Evolutionary conservation across 2,113 vertebrate species (phyloP).

Genomic region (Otis tarda): DNA sequence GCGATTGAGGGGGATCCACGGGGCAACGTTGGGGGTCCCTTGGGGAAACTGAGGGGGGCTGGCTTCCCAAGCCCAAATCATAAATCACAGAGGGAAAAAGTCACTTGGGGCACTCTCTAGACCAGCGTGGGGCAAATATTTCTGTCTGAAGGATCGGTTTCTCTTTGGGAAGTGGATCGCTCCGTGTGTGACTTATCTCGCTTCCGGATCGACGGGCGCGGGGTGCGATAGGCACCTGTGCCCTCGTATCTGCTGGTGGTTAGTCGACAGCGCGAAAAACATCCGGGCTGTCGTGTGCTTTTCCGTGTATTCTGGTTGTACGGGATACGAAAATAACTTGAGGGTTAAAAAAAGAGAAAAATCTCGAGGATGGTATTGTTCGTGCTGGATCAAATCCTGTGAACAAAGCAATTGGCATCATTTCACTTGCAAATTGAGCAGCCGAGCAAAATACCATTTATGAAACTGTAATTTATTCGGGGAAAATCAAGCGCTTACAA

Average conservation of each 20-base stretch:
- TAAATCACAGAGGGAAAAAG: not conserved
- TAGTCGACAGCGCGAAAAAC: not conserved
- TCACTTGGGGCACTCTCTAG: not conserved
- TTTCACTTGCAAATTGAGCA: conserved; percentile 72
- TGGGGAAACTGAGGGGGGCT: not conserved
- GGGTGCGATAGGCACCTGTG: not conserved
- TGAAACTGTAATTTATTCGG: conserved; percentile 63
- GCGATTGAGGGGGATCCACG: rapidly evolving
- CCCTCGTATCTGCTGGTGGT: not conserved
- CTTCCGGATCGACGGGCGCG: rapidly evolving
- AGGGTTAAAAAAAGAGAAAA: conserved; percentile 5
- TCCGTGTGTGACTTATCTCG: not conserved
- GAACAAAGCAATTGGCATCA: conserved; percentile 62
- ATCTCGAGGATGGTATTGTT: not conserved
- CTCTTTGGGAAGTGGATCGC: not conserved
- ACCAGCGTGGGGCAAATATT: not conserved
- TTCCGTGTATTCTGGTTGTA: not conserved
- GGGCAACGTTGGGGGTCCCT: not conserved
- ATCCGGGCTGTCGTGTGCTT: not conserved
- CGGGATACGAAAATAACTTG: not conserved
- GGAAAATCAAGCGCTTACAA: conserved; percentile 47
- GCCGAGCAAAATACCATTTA: conserved; percentile 58
- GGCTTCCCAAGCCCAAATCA: not conserved
- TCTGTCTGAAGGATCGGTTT: not conserved
- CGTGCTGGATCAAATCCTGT: not conserved